Evolutionary conservation across 2,797 vertebrate genomes (phyloP).

Genomic region (Serranus cabrilla): DNA sequence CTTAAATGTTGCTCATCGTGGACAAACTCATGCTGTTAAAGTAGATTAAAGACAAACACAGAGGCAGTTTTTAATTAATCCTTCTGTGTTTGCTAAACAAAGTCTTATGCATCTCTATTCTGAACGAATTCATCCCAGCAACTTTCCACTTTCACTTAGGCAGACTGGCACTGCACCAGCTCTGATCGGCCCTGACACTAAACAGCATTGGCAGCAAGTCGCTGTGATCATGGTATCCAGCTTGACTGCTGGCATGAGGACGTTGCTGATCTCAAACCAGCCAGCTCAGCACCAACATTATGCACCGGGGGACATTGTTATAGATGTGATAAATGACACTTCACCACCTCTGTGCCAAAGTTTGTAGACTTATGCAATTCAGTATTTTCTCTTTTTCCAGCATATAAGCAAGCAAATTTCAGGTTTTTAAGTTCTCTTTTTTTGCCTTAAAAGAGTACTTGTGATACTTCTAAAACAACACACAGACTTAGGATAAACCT

Average conservation of each 20-base stretch:
- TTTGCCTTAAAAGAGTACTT: too few relatives aligned
- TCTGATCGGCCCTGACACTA: background rate
- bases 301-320: background rate
- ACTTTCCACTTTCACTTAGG: slow-evolving; percentile 8
- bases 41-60: background rate
- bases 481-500: background rate
- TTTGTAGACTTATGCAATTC: background rate
- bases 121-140: background rate
- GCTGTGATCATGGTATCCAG: slow-evolving; percentile 4
- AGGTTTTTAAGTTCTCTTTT: too few relatives aligned
- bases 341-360: slow-evolving; percentile 18
- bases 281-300: slow-evolving; percentile 34
- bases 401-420: too few relatives aligned
- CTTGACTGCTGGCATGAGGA: slow-evolving; percentile 20
- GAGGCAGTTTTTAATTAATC: background rate
- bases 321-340: slow-evolving; percentile 33
- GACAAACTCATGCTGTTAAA: background rate
- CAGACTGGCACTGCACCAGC: slow-evolving; percentile 12
- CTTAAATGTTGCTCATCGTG: background rate
- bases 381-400: background rate
- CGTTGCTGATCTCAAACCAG: slow-evolving; percentile 34
- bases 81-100: background rate
- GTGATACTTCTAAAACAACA: background rate
- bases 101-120: background rate
- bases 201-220: slow-evolving; percentile 39